phyloP scores from a whole-genome alignment of 2,888 invertebrate genomes.

The Drosophila vallismaia region DNA sequence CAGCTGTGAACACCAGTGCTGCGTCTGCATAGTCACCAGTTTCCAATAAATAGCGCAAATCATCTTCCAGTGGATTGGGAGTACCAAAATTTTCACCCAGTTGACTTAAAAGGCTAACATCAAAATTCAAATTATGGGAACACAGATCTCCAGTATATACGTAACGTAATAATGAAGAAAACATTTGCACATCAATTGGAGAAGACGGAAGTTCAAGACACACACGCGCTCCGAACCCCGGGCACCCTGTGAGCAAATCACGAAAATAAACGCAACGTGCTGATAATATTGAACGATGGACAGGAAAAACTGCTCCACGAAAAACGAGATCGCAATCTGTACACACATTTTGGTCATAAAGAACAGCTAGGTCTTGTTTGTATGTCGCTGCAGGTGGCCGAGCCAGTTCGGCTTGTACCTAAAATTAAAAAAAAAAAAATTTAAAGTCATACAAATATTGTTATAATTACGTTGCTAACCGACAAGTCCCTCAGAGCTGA shows the following conservation, averaged over 20 bases:
- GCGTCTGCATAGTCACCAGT: slow-evolving; percentile 96
- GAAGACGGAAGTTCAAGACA: slow-evolving; percentile 91
- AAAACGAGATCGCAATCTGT: slow-evolving; percentile 97
- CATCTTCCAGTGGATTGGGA: slow-evolving; percentile 92
- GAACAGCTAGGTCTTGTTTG: slow-evolving; percentile 92
- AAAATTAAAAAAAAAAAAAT: not conserved
- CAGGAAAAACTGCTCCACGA: slow-evolving; percentile 93
- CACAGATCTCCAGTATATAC: slow-evolving; percentile 91
- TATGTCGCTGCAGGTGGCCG: slow-evolving; percentile 94
- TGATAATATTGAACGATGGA: slow-evolving; percentile 93
- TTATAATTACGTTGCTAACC: slow-evolving; percentile 77
- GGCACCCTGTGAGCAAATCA: slow-evolving; percentile 91
- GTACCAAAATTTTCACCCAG: slow-evolving; percentile 94
- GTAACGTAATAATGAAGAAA: slow-evolving; percentile 91
- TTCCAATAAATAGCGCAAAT: slow-evolving; percentile 92
- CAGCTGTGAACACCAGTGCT: slow-evolving; percentile 94
- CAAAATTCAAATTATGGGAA: slow-evolving; percentile 87
- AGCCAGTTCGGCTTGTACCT: slow-evolving; percentile 94
- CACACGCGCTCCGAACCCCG: slow-evolving; percentile 90
- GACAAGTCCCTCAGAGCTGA: slow-evolving; percentile 94
- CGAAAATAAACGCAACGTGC: slow-evolving; percentile 94
- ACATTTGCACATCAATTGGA: slow-evolving; percentile 91
- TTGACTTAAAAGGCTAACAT: slow-evolving; percentile 88
- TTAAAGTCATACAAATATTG: not conserved
- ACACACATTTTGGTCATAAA: slow-evolving; percentile 93